These are phyloP conservation scores for Lacerta agilis DNA, from an alignment of 2,797 vertebrate genomes.

Conservation along the genomic window DNA sequence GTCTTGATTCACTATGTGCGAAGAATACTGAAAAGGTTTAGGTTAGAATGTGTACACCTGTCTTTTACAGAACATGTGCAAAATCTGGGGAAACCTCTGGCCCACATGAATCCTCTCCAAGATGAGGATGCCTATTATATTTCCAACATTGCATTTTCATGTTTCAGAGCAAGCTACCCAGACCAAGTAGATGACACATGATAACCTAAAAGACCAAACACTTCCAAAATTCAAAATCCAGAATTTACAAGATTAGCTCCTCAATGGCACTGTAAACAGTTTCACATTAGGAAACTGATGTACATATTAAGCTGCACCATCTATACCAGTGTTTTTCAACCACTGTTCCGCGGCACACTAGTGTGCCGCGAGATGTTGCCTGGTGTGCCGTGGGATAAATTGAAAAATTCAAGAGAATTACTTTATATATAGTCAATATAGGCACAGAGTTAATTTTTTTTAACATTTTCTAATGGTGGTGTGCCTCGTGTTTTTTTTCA, in stretches of 20 bases:
- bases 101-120: neutral
- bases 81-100: neutral
- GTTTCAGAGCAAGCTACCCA: neutral
- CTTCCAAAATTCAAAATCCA: neutral
- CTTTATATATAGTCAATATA: no score
- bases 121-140: neutral
- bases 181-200: neutral
- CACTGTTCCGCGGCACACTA: no score
- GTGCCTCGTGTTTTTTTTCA: no score
- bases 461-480: no score
- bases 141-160: neutral
- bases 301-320: neutral
- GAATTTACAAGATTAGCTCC: neutral
- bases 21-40: neutral
- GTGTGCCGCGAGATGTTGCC: no score
- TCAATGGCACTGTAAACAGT: neutral
- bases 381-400: no score
- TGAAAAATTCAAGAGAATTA: no score
- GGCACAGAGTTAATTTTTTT: no score
- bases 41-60: neutral
- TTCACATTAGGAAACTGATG: neutral
- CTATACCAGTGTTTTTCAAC: no score
- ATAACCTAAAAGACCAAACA: neutral
- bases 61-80: neutral
- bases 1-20: neutral